Evolutionary conservation across 2,797 vertebrate species (phyloP), one percentile per base, ranked within the genome.

Genomic region (Chelonia mydas): DNA sequence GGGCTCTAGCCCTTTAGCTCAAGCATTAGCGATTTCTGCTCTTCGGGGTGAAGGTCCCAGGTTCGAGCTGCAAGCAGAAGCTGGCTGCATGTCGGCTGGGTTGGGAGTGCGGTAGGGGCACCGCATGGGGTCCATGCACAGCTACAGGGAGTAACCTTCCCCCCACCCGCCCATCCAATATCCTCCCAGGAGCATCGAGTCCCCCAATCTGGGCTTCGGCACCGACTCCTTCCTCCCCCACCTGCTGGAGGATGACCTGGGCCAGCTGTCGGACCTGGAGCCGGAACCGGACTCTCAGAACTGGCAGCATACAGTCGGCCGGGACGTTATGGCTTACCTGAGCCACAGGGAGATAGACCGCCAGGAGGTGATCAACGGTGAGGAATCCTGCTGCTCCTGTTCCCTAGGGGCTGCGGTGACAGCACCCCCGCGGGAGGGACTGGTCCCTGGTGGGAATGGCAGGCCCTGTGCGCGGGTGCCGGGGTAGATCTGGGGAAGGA

Each of bases 301-400:
- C 98, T 99, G 99, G 99, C 99, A 99, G 98, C 99, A 99, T 80
- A 98, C 98, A 0, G 98, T 99, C 68, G 96, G 98, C 50, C 95
- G 98, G 37, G 99, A 99, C 3, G 97, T 99, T 10, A 98, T 99
- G 23, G 93, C 98, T 19, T 95, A 98, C 1, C 98, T 99, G 12
- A 97, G 97, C 6, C 97, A 98, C 15, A 98, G 97, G 61, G 99
- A 99, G 97, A 98, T 99, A 27, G 99, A 99, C 50, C 96, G 99
- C 3, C 99, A 99, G 94, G 99, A 99, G 7, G 99, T 99, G 92
- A 99, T 99, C 86, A 99, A 99, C 0, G 99, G 99, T 99, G 96
- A 96, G 98, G 47, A n/a, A 6, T 28, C 11, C 54, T 9, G 3
- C 17, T 5, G 17, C 79, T 11, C 19, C 9, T 1, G 8, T 72